Evolutionary conservation across 2,113 vertebrate species (phyloP).

Genomic region (Forbesichthys papilliferus): DNA sequence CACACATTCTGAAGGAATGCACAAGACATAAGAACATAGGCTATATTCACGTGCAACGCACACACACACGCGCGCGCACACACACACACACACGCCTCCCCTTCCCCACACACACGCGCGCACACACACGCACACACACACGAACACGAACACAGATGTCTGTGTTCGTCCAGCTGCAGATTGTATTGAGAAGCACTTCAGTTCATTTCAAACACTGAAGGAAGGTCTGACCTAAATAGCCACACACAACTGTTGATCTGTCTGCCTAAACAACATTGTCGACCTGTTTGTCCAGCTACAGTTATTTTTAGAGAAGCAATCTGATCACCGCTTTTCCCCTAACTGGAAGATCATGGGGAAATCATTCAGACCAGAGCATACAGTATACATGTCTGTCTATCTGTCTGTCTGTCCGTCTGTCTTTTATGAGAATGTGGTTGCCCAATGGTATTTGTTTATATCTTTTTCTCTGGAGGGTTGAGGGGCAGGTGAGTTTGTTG

Average conservation of each 20-base stretch:
- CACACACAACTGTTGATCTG: constrained; percentile 44
- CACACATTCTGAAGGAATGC: no score
- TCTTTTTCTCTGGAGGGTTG: background rate
- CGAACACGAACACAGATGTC: constrained; percentile 5
- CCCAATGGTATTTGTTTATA: background rate
- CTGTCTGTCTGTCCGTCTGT: background rate
- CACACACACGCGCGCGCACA: no score
- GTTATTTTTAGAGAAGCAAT: constrained; percentile 45
- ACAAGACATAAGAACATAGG: no score
- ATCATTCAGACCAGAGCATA: background rate
- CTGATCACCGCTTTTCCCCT: constrained; percentile 10
- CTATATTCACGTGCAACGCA: no score
- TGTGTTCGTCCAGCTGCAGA: constrained; percentile 39
- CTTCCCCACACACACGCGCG: background rate
- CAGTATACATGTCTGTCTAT: background rate
- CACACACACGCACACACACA: background rate
- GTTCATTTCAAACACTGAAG: constrained; percentile 19
- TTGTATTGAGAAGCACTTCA: constrained; percentile 17
- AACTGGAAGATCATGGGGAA: constrained; percentile 1
- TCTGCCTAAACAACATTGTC: constrained; percentile 41
- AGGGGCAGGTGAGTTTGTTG: constrained; percentile 30
- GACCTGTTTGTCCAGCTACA: constrained; percentile 22
- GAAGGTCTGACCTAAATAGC: constrained; percentile 43
- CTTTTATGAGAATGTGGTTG: background rate
- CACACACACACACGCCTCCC: no score